These are phyloP conservation scores for Embidobia sp. DNA, from an alignment of 2,888 invertebrate genomes.

Conservation along the genomic window DNA sequence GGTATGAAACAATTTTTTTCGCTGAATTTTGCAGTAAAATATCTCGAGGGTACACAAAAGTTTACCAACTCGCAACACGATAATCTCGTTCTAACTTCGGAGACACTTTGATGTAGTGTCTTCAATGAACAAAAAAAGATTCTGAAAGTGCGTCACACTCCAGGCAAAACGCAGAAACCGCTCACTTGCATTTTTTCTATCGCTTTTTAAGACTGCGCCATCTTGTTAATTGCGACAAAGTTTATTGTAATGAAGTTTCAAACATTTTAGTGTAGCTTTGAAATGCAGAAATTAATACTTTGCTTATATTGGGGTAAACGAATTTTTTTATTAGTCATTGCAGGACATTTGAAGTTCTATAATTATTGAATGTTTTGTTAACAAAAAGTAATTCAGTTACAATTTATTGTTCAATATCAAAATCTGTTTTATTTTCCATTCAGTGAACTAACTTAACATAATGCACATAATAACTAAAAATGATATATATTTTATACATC, in stretches of 20 bases:
- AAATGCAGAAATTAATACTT: too few species aligned
- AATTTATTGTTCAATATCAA: too few species aligned
- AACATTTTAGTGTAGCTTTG: constrained; percentile 30
- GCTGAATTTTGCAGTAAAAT: constrained; percentile 22
- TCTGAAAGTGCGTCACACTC: constrained; percentile 2
- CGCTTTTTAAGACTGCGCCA: constrained; percentile 3
- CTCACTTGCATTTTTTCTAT: neutral
- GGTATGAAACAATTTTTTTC: neutral
- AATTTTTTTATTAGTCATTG: too few species aligned
- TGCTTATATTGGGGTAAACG: too few species aligned
- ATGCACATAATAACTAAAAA: too few species aligned
- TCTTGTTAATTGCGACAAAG: constrained; percentile 20
- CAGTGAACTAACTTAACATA: too few species aligned
- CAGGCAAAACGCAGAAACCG: constrained; percentile 21
- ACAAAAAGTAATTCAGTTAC: too few species aligned
- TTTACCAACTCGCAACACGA: constrained; percentile 42
- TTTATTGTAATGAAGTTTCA: constrained; percentile 41
- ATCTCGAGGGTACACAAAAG: constrained; percentile 19
- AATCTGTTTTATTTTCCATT: too few species aligned
- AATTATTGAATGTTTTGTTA: too few species aligned
- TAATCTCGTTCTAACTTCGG: constrained; percentile 40
- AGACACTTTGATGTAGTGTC: constrained; percentile 42
- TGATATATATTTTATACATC: too few species aligned
- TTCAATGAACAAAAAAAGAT: constrained; percentile 28
- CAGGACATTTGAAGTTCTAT: too few species aligned